Evolutionary conservation across 1,140 invertebrate species (phyloP).

Genomic region (Hylaeus volcanicus): DNA sequence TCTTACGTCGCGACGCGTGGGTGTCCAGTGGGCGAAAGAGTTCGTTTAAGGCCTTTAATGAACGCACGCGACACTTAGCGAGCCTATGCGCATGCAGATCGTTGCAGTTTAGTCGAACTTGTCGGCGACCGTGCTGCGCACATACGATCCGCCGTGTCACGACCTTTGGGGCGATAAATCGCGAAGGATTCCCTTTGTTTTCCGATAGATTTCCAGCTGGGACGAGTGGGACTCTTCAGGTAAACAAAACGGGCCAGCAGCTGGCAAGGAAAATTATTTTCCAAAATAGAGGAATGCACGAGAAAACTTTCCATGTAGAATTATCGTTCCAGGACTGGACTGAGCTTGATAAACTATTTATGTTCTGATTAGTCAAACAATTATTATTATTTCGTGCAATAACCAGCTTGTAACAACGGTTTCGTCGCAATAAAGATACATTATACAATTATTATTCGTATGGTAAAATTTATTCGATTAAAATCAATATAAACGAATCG

Average conservation of each 20-base stretch:
- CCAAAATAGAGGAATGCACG: no score
- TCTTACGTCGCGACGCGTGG: slow-evolving; percentile 41
- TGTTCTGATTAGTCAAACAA: no score
- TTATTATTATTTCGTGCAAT: no score
- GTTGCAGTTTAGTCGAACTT: slow-evolving; percentile 14
- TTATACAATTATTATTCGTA: no score
- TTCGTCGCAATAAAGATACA: no score
- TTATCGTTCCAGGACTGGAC: no score
- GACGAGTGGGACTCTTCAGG: background rate
- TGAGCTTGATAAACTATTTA: no score
- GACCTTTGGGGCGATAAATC: slow-evolving; percentile 13
- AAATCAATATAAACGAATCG: no score
- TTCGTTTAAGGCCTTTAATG: slow-evolving; percentile 18
- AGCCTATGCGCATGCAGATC: slow-evolving; percentile 4
- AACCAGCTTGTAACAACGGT: no score
- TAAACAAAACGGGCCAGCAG: background rate
- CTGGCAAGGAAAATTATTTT: background rate
- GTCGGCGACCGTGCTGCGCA: background rate
- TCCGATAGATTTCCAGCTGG: background rate
- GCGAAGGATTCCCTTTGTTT: background rate
- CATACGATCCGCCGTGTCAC: background rate
- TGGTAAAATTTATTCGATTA: no score
- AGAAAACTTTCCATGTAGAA: no score
- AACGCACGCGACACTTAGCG: background rate
- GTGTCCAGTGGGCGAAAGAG: slow-evolving; percentile 55